Evolutionary conservation across 2,797 vertebrate genomes (phyloP).

Genomic region (Sternotherus odoratus): DNA sequence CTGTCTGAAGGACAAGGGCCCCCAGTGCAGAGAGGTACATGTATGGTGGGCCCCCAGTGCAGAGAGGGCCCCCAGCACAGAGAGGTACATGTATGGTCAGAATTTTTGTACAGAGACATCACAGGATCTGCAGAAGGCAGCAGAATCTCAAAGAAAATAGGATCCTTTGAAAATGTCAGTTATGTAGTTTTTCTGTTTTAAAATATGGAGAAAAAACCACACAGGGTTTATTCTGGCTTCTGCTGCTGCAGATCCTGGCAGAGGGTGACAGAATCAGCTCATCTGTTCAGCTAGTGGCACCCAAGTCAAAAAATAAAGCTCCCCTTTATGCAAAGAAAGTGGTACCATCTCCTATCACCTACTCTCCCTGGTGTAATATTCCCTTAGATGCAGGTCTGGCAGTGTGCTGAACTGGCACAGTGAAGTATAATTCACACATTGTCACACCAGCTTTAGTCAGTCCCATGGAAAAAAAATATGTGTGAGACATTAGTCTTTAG

Average conservation of each 20-base stretch:
- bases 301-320: not conserved
- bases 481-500: not conserved
- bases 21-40: not conserved
- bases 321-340: not conserved
- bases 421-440: slow-evolving; percentile 24
- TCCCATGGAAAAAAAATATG: not conserved
- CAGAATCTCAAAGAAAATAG: fast-evolving
- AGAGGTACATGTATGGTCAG: not conserved
- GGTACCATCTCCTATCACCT: not conserved
- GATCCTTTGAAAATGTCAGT: not conserved
- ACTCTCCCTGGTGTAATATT: not conserved
- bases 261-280: not conserved
- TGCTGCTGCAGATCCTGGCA: not conserved
- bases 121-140: not conserved
- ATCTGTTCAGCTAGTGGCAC: not conserved
- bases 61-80: not conserved
- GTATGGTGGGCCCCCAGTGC: not conserved
- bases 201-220: not conserved
- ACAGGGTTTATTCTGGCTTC: not conserved
- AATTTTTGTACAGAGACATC: not conserved
- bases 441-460: not conserved
- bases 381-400: not conserved
- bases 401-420: not conserved
- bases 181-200: not conserved
- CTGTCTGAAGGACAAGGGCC: not conserved